These are phyloP conservation scores for Pseudococcus longispinus DNA, from an alignment of 2,888 invertebrate species.

Conservation along the genomic window DNA sequence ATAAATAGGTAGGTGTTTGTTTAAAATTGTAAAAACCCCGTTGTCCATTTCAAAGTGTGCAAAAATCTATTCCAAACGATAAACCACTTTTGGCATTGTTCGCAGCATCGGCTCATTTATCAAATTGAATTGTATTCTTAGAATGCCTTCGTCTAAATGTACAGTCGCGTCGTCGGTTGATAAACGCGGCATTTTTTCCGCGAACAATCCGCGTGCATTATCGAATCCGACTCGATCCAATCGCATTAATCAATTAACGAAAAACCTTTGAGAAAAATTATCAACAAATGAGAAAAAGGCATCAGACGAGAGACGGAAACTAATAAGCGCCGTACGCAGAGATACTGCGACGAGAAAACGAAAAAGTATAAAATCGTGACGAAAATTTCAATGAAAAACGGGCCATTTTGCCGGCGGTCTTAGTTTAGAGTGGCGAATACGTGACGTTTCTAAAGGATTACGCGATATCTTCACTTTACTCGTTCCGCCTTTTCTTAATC, in stretches of 20 bases:
- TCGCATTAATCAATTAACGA: constrained; percentile 9
- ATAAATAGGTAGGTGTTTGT: no score
- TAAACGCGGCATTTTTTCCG: neutral
- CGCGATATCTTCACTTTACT: constrained; percentile 8
- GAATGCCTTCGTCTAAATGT: no score
- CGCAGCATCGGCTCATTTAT: no score
- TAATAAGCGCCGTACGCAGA: neutral
- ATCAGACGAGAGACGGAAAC: constrained; percentile 1
- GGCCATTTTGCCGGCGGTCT: constrained; percentile 5
- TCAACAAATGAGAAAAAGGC: neutral
- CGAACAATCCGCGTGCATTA: neutral
- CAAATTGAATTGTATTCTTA: no score
- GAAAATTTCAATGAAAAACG: constrained; percentile 13
- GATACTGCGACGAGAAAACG: neutral
- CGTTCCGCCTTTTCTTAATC: neutral
- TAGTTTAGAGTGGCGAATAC: constrained; percentile 22
- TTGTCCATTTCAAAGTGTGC: no score
- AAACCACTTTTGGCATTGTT: no score
- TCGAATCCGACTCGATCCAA: neutral
- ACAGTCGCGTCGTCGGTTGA: neutral
- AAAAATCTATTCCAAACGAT: no score
- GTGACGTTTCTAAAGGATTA: constrained; percentile 24
- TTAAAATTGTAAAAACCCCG: no score
- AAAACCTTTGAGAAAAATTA: neutral
- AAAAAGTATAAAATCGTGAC: constrained; percentile 28